phyloP scores from a whole-genome alignment of 2,113 vertebrate species.

The Quiscalus mexicanus region DNA sequence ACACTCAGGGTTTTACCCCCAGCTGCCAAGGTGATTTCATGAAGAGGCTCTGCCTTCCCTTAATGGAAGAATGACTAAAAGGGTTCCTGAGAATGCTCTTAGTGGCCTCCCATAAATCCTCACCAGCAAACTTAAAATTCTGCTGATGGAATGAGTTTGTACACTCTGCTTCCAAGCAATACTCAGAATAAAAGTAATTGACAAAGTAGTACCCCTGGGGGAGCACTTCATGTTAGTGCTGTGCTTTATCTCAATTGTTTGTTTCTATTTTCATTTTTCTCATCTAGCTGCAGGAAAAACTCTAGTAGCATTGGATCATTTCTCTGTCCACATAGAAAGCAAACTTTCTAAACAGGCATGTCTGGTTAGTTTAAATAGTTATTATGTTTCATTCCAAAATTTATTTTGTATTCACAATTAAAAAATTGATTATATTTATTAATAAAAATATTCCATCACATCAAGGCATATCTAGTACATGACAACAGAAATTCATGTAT shows the following conservation, averaged over 20 bases:
- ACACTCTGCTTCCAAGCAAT: background rate
- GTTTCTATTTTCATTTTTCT: background rate
- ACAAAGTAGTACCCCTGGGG: background rate
- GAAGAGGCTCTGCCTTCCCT: background rate
- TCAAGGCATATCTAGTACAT: background rate
- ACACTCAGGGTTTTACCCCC: background rate
- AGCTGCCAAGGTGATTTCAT: background rate
- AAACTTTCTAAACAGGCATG: background rate
- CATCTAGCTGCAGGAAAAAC: background rate
- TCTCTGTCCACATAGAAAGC: background rate
- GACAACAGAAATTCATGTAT: background rate
- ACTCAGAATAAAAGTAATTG: background rate
- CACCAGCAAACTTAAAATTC: background rate
- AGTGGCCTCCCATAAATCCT: conserved; percentile 4
- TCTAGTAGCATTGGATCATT: background rate
- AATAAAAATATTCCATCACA: background rate
- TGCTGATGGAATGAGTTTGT: background rate
- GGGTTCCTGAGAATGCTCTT: background rate
- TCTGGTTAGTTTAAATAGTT: background rate
- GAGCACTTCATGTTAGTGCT: background rate
- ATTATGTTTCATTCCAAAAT: background rate
- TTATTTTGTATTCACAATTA: background rate
- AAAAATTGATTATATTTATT: background rate
- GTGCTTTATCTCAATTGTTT: background rate
- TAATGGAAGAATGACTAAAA: background rate